Conservation (phyloP, 2,797 vertebrate genomes). For the Danio tinwini region DNA sequence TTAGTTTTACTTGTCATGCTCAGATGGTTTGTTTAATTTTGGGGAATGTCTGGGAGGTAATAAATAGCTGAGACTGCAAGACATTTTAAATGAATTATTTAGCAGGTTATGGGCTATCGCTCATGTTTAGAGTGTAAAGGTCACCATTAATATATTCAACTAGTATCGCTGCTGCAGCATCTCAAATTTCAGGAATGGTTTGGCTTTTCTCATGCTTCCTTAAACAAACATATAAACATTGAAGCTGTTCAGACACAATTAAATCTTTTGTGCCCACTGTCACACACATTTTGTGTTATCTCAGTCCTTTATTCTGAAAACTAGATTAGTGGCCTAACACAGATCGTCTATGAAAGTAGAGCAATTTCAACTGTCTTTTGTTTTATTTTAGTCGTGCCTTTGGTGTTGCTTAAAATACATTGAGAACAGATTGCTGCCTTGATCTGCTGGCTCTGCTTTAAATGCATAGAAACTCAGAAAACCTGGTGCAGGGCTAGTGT, state of each 20-base stretch:
- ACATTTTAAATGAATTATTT: conserved; percentile 7
- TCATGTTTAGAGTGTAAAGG: conserved; percentile 13
- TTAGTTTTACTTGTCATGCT: conserved; percentile 18
- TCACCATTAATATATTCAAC: conserved; percentile 14
- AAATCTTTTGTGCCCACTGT: conserved; percentile 46
- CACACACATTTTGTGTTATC: conserved; percentile 54
- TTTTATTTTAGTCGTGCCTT: conserved; percentile 66
- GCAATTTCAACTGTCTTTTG: conserved; percentile 55
- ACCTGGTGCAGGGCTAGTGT: conserved; percentile 5
- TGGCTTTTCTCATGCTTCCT: conserved; percentile 3
- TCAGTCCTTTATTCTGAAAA: conserved; percentile 55
- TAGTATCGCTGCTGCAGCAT: background rate
- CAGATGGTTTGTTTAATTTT: background rate
- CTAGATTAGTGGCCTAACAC: conserved; percentile 64
- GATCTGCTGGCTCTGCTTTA: conserved; percentile 48
- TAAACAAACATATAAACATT: conserved; percentile 36
- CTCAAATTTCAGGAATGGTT: conserved; percentile 12
- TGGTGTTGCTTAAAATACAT: conserved; percentile 52
- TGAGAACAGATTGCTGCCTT: conserved; percentile 51
- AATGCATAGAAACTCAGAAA: conserved; percentile 5
- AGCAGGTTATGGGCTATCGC: background rate
- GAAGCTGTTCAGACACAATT: conserved; percentile 28
- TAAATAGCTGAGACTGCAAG: conserved; percentile 12
- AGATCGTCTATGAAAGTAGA: conserved; percentile 57
- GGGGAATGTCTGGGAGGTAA: conserved; percentile 5